Conservation (phyloP, 2,113 vertebrate genomes). For the Chaenocephalus aceratus region DNA sequence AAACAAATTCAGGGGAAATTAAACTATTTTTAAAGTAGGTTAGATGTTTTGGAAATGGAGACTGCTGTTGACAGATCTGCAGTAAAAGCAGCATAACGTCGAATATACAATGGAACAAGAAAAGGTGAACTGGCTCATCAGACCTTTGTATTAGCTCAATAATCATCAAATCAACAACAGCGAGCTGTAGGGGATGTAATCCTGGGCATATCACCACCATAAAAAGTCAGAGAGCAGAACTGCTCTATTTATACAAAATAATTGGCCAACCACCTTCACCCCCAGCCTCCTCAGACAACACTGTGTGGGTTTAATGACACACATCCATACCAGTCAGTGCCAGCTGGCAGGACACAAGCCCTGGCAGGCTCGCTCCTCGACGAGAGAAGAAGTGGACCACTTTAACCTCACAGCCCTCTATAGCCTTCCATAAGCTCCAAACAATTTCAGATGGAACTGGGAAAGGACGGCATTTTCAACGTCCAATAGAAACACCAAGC, state of each 20-base stretch:
- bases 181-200: slow-evolving; percentile 64
- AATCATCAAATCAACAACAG: slow-evolving; percentile 75
- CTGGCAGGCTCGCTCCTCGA: slow-evolving; percentile 64
- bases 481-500: slow-evolving; percentile 79
- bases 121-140: slow-evolving; percentile 71
- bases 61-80: slow-evolving; percentile 37
- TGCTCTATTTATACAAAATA: slow-evolving; percentile 83
- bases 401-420: slow-evolving; percentile 77
- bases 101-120: slow-evolving; percentile 58
- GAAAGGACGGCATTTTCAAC: slow-evolving; percentile 59
- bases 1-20: neutral
- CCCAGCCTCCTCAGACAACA: slow-evolving; percentile 76
- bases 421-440: slow-evolving; percentile 68
- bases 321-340: slow-evolving; percentile 71
- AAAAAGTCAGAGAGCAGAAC: slow-evolving; percentile 77
- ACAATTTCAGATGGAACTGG: slow-evolving; percentile 69
- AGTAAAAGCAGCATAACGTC: slow-evolving; percentile 39
- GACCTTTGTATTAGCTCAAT: slow-evolving; percentile 69
- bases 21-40: slow-evolving; percentile 25
- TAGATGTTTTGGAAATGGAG: slow-evolving; percentile 31
- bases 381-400: slow-evolving; percentile 74
- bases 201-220: slow-evolving; percentile 72
- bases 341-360: slow-evolving; percentile 72
- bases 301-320: slow-evolving; percentile 84
- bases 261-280: slow-evolving; percentile 75